Conservation (phyloP, 2,888 invertebrate species). For the Agelastica alni region DNA sequence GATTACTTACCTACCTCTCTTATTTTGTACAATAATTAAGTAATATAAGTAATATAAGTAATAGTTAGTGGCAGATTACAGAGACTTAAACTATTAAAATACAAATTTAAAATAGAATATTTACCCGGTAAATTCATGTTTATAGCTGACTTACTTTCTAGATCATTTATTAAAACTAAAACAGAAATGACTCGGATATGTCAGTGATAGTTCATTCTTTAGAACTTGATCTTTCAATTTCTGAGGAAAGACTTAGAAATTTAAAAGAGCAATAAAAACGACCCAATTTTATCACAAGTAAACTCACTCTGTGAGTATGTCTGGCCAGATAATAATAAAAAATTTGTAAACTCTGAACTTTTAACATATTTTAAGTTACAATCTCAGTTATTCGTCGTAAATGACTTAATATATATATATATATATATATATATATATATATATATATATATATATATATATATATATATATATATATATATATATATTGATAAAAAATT, state of each 20-base stretch:
- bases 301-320: neutral
- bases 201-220: neutral
- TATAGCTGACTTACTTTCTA: conserved; percentile 1
- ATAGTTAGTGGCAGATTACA: neutral
- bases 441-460: too few species aligned
- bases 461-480: too few species aligned
- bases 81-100: neutral
- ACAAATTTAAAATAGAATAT: neutral
- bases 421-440: too few species aligned
- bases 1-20: too few species aligned
- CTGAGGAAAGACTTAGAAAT: neutral
- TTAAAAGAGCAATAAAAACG: neutral
- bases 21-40: too few species aligned
- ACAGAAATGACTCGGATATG: neutral
- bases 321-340: conserved; percentile 2
- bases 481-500: too few species aligned
- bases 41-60: too few species aligned
- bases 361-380: neutral
- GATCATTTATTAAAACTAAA: neutral
- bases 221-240: neutral
- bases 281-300: neutral
- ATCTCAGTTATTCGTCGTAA: neutral
- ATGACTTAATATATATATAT: neutral
- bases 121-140: conserved; percentile 2
- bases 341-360: neutral